phyloP scores from a whole-genome alignment of 2,888 invertebrate genomes.

The Melanotus villosus region DNA sequence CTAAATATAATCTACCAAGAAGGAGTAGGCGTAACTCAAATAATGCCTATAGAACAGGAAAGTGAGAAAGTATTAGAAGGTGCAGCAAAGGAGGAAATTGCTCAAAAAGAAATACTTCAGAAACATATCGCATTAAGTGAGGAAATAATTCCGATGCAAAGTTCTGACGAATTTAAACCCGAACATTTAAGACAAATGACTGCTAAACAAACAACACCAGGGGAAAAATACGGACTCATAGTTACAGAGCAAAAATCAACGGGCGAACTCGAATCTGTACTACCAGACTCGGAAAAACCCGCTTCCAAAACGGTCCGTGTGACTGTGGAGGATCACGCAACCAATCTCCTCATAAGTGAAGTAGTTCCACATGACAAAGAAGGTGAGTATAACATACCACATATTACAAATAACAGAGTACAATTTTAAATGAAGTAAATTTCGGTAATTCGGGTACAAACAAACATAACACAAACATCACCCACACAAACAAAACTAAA shows the following conservation, averaged over 20 bases:
- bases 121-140: slow-evolving; percentile 67
- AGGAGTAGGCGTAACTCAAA: slow-evolving; percentile 66
- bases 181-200: slow-evolving; percentile 54
- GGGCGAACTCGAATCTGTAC: slow-evolving; percentile 68
- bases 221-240: slow-evolving; percentile 67
- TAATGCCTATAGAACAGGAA: slow-evolving; percentile 62
- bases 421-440: slow-evolving; percentile 12
- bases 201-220: slow-evolving; percentile 59
- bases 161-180: slow-evolving; percentile 52
- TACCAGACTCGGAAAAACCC: slow-evolving; percentile 66
- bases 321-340: slow-evolving; percentile 63
- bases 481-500: slow-evolving; percentile 56
- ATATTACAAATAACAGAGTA: slow-evolving; percentile 17
- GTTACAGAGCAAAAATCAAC: slow-evolving; percentile 69
- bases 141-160: slow-evolving; percentile 61
- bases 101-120: slow-evolving; percentile 67
- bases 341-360: slow-evolving; percentile 68
- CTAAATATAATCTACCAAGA: slow-evolving; percentile 55
- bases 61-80: slow-evolving; percentile 66
- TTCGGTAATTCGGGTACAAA: slow-evolving; percentile 18
- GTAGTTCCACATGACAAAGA: slow-evolving; percentile 68
- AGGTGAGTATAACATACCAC: slow-evolving; percentile 67
- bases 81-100: slow-evolving; percentile 67
- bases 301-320: slow-evolving; percentile 67
- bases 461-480: slow-evolving; percentile 30